These are phyloP conservation scores for Arrhamphus sclerolepis DNA, from an alignment of 2,797 vertebrate genomes.

Conservation along the genomic window DNA sequence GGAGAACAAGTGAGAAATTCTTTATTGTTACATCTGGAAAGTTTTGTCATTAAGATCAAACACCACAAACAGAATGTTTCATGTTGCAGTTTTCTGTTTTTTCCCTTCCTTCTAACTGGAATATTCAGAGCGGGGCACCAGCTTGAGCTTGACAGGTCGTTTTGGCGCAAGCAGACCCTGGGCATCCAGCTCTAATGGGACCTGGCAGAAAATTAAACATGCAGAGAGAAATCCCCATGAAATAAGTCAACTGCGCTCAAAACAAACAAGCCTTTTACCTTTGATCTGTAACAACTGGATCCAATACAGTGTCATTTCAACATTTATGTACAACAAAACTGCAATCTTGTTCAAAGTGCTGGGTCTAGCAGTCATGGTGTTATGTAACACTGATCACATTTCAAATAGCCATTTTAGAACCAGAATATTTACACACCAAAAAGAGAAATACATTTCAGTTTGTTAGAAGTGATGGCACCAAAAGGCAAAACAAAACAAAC, in stretches of 20 bases:
- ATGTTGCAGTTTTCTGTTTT: background rate
- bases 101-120: slow-evolving; percentile 1
- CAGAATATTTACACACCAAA: too few relatives aligned
- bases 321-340: background rate
- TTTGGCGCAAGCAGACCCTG: slow-evolving; percentile 69
- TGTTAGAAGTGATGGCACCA: too few relatives aligned
- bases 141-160: slow-evolving; percentile 79
- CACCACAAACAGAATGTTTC: background rate
- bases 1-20: too few relatives aligned
- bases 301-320: background rate
- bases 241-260: too few relatives aligned
- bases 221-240: background rate
- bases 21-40: too few relatives aligned
- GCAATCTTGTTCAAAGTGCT: background rate
- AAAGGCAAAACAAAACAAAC: too few relatives aligned
- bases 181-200: slow-evolving; percentile 74
- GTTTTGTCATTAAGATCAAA: too few relatives aligned
- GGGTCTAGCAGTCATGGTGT: background rate
- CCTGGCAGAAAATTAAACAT: slow-evolving; percentile 53
- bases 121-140: slow-evolving; percentile 65
- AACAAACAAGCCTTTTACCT: background rate
- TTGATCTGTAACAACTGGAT: background rate
- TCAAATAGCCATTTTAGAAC: too few relatives aligned
- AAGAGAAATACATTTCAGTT: too few relatives aligned
- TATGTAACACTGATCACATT: slow-evolving; percentile 8